Percentiles rank a stretch among this genome's conserved stretches.
These are phyloP conservation scores for Dendropsophus ebraccatus DNA, from an alignment of 2,113 vertebrate genomes.

Conservation along the genomic window DNA sequence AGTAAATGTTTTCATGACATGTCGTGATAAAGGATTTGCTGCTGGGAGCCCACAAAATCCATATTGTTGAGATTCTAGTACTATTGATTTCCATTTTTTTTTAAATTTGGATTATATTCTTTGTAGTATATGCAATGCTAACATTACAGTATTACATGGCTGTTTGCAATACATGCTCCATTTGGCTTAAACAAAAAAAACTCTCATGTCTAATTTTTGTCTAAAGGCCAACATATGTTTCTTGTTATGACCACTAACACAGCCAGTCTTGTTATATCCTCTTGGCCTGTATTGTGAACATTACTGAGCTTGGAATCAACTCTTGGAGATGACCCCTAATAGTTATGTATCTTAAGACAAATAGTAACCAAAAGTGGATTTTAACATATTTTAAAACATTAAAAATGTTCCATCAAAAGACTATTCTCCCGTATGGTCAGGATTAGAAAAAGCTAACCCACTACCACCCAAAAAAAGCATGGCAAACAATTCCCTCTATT, in stretches of 20 bases:
- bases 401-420: neutral
- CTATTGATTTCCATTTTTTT: neutral
- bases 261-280: slow-evolving; percentile 9
- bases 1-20: neutral
- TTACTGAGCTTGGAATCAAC: slow-evolving; percentile 27
- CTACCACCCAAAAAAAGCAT: too few relatives aligned
- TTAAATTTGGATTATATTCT: neutral
- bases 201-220: neutral
- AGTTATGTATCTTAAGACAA: neutral
- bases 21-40: neutral
- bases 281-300: slow-evolving; percentile 18
- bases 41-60: too few relatives aligned
- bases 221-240: slow-evolving; percentile 32
- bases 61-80: neutral
- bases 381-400: neutral
- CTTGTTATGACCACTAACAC: slow-evolving; percentile 1
- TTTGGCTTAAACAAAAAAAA: too few relatives aligned
- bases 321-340: slow-evolving; percentile 17
- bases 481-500: too few relatives aligned
- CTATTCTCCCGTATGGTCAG: too few relatives aligned
- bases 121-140: too few relatives aligned
- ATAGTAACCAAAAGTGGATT: neutral
- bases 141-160: too few relatives aligned
- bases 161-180: neutral
- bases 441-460: too few relatives aligned